Conservation (phyloP, 2,888 invertebrate species). For the Imbricaverruca yamaguchii region DNA sequence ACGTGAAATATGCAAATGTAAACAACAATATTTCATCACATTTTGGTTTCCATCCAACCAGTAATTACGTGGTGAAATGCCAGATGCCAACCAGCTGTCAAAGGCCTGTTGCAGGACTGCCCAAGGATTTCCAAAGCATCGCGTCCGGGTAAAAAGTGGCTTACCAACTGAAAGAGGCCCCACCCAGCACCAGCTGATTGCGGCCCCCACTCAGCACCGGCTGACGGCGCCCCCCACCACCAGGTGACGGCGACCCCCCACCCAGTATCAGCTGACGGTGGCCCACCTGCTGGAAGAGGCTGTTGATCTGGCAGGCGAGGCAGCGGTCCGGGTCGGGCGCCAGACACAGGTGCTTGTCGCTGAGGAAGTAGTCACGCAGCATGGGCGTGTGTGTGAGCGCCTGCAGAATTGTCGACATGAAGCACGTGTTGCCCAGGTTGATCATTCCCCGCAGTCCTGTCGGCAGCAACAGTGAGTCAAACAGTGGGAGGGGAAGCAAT, state of each 20-base stretch:
- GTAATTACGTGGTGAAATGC: too few relatives aligned
- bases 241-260: not conserved
- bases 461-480: constrained; percentile 29
- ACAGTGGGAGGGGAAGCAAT: not conserved
- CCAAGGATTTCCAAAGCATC: too few relatives aligned
- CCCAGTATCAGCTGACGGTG: not conserved
- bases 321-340: constrained; percentile 62
- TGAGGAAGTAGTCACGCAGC: constrained; percentile 87
- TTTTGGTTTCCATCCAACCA: too few relatives aligned
- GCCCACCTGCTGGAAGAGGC: constrained; percentile 79
- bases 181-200: not conserved
- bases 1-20: too few relatives aligned
- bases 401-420: constrained; percentile 97
- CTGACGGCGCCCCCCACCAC: constrained; percentile 16
- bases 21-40: too few relatives aligned
- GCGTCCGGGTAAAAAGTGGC: too few relatives aligned
- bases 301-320: constrained; percentile 90
- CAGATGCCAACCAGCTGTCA: too few relatives aligned
- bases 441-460: constrained; percentile 79
- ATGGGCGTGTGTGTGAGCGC: constrained; percentile 91
- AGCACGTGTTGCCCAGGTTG: constrained; percentile 95
- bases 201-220: constrained; percentile 11
- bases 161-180: too few relatives aligned
- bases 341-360: constrained; percentile 80
- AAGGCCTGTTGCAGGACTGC: too few relatives aligned